Percentiles rank a stretch among this genome's conserved stretches.
These are phyloP conservation scores for Progne subis DNA, from an alignment of 2,113 vertebrate species.

Conservation along the genomic window DNA sequence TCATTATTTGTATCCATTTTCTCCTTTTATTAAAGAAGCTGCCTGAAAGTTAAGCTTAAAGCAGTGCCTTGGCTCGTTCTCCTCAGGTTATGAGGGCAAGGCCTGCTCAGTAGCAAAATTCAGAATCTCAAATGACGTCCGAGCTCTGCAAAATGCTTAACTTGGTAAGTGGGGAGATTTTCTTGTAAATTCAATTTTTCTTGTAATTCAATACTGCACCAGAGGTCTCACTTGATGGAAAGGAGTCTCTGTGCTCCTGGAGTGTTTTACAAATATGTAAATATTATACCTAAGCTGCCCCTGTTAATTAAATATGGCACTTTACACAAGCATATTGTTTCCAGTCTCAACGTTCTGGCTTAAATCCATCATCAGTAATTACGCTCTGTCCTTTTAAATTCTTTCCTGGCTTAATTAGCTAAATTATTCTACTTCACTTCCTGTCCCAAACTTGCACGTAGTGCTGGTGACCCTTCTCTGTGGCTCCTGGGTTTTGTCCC, in stretches of 20 bases:
- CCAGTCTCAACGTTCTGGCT: conserved; percentile 54
- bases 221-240: conserved; percentile 37
- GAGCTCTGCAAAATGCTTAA: conserved; percentile 13
- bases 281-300: conserved; percentile 54
- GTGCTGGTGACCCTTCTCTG: not conserved
- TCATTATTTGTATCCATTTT: not conserved
- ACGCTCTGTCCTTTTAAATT: conserved; percentile 31
- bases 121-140: not conserved
- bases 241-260: conserved; percentile 43
- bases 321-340: conserved; percentile 52
- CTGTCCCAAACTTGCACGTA: not conserved
- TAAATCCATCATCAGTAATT: conserved; percentile 60
- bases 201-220: conserved; percentile 29
- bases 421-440: conserved; percentile 29
- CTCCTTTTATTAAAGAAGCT: not conserved
- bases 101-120: not conserved
- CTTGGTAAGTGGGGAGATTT: conserved; percentile 37
- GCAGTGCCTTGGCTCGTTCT: not conserved
- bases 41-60: not conserved
- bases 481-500: not conserved
- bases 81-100: not conserved
- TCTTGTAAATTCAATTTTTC: conserved; percentile 47
- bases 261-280: conserved; percentile 63
- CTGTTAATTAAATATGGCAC: conserved; percentile 61
- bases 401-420: conserved; percentile 9